phyloP scores from a whole-genome alignment of 2,113 vertebrate species.

The Pseudopodoces humilis region DNA sequence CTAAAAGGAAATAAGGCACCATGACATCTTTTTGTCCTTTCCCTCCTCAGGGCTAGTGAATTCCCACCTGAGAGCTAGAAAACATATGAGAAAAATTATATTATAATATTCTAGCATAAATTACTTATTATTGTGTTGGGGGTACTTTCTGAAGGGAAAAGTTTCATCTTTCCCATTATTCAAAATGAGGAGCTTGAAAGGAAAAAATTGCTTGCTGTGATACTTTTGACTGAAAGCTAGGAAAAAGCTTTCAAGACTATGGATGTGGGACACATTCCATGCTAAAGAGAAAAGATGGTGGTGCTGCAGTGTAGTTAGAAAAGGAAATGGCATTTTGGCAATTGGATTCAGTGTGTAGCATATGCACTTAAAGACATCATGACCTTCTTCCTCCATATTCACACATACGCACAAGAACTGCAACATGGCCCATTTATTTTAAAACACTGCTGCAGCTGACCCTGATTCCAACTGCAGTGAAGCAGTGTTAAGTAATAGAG shows the following conservation, averaged over 20 bases:
- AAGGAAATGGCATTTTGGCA: background rate
- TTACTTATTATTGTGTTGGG: background rate
- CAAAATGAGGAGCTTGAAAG: background rate
- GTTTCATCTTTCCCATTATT: background rate
- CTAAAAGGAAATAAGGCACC: background rate
- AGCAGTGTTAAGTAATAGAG: background rate
- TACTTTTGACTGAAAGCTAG: background rate
- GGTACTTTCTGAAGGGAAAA: background rate
- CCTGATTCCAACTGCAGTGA: background rate
- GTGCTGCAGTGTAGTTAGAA: background rate
- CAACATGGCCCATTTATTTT: background rate
- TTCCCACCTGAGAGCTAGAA: background rate
- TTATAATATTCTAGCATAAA: background rate
- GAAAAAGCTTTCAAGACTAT: background rate
- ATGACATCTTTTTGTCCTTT: background rate
- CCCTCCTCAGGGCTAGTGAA: background rate
- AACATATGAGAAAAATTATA: background rate
- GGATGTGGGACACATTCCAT: accelerated
- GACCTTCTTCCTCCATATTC: background rate
- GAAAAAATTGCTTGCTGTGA: background rate
- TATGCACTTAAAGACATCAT: background rate
- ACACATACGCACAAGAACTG: background rate
- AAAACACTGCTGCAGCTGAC: background rate
- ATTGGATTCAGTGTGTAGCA: background rate
- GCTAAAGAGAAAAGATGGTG: background rate